Evolutionary conservation across 2,888 invertebrate genomes (phyloP).

Genomic region (Saturnia japonica): DNA sequence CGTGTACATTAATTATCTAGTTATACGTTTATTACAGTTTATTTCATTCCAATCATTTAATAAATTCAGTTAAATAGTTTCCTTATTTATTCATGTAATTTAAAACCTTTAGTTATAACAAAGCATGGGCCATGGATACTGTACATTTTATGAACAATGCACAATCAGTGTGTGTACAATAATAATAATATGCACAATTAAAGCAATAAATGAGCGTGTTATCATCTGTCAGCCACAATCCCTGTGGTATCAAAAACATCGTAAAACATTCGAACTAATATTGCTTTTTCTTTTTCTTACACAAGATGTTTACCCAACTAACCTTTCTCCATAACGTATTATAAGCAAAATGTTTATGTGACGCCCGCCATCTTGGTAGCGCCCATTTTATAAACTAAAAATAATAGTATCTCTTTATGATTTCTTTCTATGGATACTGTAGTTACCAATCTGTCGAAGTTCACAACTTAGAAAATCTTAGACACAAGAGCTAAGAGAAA

Average conservation of each 20-base stretch:
- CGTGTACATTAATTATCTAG: background rate
- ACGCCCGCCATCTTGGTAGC: constrained; percentile 78
- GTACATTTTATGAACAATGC: background rate
- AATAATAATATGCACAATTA: background rate
- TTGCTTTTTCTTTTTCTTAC: background rate
- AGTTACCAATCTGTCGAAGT: constrained; percentile 17
- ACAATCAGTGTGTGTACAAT: background rate
- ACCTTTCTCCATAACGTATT: constrained; percentile 74
- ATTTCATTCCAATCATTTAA: background rate
- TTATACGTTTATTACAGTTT: background rate
- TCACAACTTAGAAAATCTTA: constrained; percentile 5
- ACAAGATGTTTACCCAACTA: constrained; percentile 53
- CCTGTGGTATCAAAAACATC: background rate
- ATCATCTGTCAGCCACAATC: background rate
- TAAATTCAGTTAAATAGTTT: background rate
- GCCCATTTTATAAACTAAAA: constrained; percentile 80
- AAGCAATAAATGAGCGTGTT: constrained; percentile 5
- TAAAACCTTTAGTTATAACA: background rate
- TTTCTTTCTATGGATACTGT: constrained; percentile 31
- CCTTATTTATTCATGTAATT: background rate
- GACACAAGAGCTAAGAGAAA: constrained; percentile 6
- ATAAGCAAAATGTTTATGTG: constrained; percentile 74
- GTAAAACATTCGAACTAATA: constrained; percentile 11
- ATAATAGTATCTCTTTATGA: constrained; percentile 52
- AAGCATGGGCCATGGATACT: background rate